A percentile compares a stretch with the other conserved stretches of the same genome.
Conservation (phyloP, 2,113 vertebrate species). For the Eretmochelys imbricata region DNA sequence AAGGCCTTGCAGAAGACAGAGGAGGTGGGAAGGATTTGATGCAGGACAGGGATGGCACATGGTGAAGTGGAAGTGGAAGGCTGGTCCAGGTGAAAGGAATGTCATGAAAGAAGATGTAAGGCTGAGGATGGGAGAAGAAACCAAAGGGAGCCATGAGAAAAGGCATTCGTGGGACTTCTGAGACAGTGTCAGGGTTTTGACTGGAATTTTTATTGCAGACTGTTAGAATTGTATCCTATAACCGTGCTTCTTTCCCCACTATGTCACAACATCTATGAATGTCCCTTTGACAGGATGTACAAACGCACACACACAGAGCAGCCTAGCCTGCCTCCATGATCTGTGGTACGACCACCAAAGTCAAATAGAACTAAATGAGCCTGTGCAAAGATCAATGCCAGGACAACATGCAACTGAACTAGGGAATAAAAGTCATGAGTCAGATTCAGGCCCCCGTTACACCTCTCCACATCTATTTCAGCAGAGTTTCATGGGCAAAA, state of each 20-base stretch:
- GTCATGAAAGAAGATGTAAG: not conserved
- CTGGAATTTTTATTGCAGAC: not conserved
- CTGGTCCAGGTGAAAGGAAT: not conserved
- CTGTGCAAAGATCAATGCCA: not conserved
- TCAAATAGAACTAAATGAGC: too few relatives aligned
- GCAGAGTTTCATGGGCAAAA: rapidly evolving
- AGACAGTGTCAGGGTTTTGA: not conserved
- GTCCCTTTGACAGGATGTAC: not conserved
- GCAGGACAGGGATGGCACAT: not conserved
- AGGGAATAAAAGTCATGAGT: not conserved
- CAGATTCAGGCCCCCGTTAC: not conserved
- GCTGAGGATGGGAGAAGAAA: not conserved
- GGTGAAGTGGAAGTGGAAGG: not conserved
- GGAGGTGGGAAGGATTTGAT: not conserved
- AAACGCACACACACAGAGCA: not conserved
- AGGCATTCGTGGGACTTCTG: not conserved
- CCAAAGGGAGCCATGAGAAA: not conserved
- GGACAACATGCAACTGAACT: not conserved
- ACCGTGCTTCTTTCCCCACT: not conserved
- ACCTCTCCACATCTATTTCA: rapidly evolving
- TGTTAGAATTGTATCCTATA: not conserved
- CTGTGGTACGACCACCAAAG: not conserved
- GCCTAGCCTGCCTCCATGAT: not conserved
- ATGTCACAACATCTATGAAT: not conserved
- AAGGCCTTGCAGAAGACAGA: not conserved